Percentiles rank a stretch among this genome's conserved stretches.
Conservation (phyloP, 2,888 invertebrate species). For the Molanna angustata region DNA sequence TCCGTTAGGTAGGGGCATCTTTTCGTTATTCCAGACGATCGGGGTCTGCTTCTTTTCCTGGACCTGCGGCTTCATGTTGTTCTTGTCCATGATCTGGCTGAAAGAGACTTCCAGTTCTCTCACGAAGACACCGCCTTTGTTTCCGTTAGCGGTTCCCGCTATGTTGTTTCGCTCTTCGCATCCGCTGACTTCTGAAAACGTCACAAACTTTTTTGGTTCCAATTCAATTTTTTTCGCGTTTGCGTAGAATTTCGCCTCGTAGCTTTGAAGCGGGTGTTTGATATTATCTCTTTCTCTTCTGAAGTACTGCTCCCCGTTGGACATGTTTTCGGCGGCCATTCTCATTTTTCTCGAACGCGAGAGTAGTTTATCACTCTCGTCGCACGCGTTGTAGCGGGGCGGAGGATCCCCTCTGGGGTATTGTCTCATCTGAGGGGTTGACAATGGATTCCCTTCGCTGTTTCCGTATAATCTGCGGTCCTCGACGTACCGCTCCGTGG, state of each 20-base stretch:
- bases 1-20: conserved; percentile 25
- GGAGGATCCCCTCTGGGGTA: conserved; percentile 1
- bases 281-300: no score
- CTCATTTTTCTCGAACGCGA: conserved; percentile 20
- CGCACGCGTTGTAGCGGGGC: conserved; percentile 4
- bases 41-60: conserved; percentile 40
- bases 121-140: conserved; percentile 48
- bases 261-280: no score
- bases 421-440: conserved; percentile 8
- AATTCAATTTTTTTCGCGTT: conserved; percentile 26
- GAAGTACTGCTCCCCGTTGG: conserved; percentile 13
- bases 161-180: conserved; percentile 49
- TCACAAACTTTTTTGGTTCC: conserved; percentile 51
- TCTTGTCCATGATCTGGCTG: conserved; percentile 54
- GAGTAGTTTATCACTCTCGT: conserved; percentile 20
- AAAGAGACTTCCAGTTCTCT: conserved; percentile 51
- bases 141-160: conserved; percentile 48
- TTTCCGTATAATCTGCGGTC: not conserved
- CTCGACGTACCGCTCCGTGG: conserved; percentile 8
- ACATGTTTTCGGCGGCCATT: conserved; percentile 11
- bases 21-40: conserved; percentile 9
- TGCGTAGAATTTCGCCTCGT: no score
- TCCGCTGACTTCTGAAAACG: conserved; percentile 48
- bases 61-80: conserved; percentile 47
- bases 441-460: not conserved